phyloP scores from a whole-genome alignment of 92 coral and sea anemone genomes.

The Actinernus sp. region DNA sequence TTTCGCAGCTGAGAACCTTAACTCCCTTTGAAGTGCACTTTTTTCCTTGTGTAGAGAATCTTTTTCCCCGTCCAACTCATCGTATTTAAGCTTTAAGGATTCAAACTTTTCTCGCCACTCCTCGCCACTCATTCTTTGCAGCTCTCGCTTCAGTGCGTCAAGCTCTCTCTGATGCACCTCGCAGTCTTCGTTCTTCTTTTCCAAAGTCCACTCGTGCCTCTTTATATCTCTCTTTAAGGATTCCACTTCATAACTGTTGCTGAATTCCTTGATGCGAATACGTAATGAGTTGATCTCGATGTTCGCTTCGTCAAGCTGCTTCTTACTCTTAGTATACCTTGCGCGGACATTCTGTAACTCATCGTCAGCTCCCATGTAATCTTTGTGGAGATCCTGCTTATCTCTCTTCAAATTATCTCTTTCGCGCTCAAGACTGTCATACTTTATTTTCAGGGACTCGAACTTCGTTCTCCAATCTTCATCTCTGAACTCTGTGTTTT shows the following conservation, averaged over 20 bases:
- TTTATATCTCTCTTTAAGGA: slow-evolving; percentile 53
- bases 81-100: slow-evolving; percentile 74
- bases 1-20: slow-evolving; percentile 54
- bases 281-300: slow-evolving; percentile 44
- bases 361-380: slow-evolving; percentile 41
- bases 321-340: slow-evolving; percentile 42
- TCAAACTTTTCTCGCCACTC: slow-evolving; percentile 82
- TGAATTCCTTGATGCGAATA: slow-evolving; percentile 50
- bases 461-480: slow-evolving; percentile 65
- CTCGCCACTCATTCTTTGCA: slow-evolving; percentile 44
- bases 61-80: slow-evolving; percentile 81
- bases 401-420: slow-evolving; percentile 58
- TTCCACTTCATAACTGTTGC: slow-evolving; percentile 20
- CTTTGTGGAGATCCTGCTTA: slow-evolving; percentile 42
- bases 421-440: slow-evolving; percentile 65
- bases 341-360: slow-evolving; percentile 62
- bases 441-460: slow-evolving; percentile 58
- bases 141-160: slow-evolving; percentile 35
- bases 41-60: slow-evolving; percentile 65
- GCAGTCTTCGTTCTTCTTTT: slow-evolving; percentile 51
- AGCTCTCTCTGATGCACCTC: slow-evolving; percentile 30
- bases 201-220: slow-evolving; percentile 41
- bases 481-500: slow-evolving; percentile 31
- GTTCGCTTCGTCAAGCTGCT: slow-evolving; percentile 53
- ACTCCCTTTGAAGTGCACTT: slow-evolving; percentile 67